These are phyloP conservation scores for Lytechinus pictus DNA, from an alignment of 35 echinoderm and acorn worm species.

Conservation along the genomic window DNA sequence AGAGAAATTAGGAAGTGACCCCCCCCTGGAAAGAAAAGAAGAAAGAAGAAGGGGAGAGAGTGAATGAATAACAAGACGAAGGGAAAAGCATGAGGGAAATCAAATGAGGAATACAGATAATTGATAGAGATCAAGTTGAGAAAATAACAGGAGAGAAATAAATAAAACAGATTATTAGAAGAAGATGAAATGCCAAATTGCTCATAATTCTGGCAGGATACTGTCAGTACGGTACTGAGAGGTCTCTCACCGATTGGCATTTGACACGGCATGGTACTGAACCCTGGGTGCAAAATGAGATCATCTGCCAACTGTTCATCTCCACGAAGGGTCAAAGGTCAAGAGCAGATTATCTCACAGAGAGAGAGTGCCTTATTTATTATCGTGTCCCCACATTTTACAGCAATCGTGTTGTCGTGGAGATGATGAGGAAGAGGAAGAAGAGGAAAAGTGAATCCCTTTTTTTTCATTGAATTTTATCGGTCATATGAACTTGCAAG, in stretches of 20 bases:
- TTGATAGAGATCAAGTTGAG: neutral
- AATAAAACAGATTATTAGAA: neutral
- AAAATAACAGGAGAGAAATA: too few relatives aligned
- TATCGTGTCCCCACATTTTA: neutral
- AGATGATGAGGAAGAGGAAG: neutral
- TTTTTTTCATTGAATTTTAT: neutral
- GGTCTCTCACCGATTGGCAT: constrained; percentile 43
- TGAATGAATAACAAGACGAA: neutral
- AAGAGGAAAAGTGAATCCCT: neutral
- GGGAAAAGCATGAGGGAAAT: neutral
- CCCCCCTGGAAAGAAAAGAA: too few relatives aligned
- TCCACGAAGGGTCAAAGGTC: constrained; percentile 34
- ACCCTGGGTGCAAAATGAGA: constrained; percentile 43
- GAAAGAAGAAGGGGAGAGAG: neutral
- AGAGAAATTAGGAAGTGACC: too few relatives aligned
- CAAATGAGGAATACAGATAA: neutral
- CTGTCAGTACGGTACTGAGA: neutral
- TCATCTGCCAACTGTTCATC: constrained; percentile 48
- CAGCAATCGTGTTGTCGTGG: neutral
- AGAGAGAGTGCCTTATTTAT: constrained; percentile 41
- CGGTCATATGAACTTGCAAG: neutral
- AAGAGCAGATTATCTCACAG: constrained; percentile 32
- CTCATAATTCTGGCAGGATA: neutral
- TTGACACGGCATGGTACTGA: constrained; percentile 38
- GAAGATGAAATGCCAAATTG: neutral